Evolutionary conservation across 2,888 invertebrate species (phyloP).

Genomic region (Cantharis lateralis): DNA sequence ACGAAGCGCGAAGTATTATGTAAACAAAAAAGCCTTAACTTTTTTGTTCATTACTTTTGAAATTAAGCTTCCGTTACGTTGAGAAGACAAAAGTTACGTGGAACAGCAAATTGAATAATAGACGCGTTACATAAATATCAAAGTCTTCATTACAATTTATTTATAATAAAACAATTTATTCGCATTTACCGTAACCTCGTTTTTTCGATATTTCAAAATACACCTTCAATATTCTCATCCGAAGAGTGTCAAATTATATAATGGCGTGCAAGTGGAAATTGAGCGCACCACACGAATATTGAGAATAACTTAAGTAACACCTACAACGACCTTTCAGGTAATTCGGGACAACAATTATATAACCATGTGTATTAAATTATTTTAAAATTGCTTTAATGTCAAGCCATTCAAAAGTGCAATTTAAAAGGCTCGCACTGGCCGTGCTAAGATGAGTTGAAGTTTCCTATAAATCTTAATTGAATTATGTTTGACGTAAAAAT

Average conservation of each 20-base stretch:
- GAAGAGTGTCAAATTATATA: slow-evolving; percentile 39
- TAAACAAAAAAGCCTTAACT: not conserved
- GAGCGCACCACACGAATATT: slow-evolving; percentile 40
- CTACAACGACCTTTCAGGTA: slow-evolving; percentile 45
- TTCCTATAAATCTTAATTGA: not conserved
- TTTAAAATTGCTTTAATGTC: not conserved
- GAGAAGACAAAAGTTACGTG: not conserved
- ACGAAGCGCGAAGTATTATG: not conserved
- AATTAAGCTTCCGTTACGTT: not conserved
- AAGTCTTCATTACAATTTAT: not conserved
- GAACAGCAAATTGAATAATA: not conserved
- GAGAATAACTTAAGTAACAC: slow-evolving; percentile 42
- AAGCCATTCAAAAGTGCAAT: not conserved
- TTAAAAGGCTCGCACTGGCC: not conserved
- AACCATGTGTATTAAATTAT: slow-evolving; percentile 25
- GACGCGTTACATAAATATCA: not conserved
- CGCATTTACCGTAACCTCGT: not conserved
- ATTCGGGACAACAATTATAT: slow-evolving; percentile 45
- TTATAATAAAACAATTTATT: not conserved
- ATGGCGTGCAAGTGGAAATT: slow-evolving; percentile 41
- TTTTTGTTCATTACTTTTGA: not conserved
- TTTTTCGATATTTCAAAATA: slow-evolving; percentile 4
- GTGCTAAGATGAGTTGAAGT: not conserved
- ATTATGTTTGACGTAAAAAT: not conserved
- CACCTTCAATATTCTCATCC: slow-evolving; percentile 32